Evolutionary conservation across 2,888 invertebrate species (phyloP).

Genomic region (Eilema depressum): DNA sequence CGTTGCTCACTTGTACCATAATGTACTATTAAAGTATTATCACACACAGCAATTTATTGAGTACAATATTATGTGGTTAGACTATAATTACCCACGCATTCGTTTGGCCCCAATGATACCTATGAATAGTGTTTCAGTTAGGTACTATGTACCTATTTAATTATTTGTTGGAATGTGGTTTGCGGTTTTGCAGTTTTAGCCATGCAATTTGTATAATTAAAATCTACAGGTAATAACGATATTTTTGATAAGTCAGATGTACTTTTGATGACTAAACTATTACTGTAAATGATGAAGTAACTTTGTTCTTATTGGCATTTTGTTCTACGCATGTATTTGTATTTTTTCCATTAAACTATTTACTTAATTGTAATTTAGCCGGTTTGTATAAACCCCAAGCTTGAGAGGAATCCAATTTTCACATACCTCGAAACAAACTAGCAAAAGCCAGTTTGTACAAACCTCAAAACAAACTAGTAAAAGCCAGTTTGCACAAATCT

Average conservation of each 20-base stretch:
- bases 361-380: neutral
- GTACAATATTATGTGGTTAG: neutral
- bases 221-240: slow-evolving; percentile 38
- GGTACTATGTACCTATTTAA: neutral
- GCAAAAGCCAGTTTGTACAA: neutral
- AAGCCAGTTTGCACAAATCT: neutral
- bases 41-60: neutral
- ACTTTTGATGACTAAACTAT: slow-evolving; percentile 38
- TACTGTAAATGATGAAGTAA: slow-evolving; percentile 19
- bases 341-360: neutral
- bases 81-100: neutral
- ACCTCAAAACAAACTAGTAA: neutral
- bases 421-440: neutral
- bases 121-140: neutral
- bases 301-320: slow-evolving; percentile 22
- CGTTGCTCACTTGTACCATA: no score
- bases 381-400: neutral
- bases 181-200: slow-evolving; percentile 26
- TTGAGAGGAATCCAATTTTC: neutral
- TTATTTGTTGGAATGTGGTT: slow-evolving; percentile 24
- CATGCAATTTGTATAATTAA: slow-evolving; percentile 24
- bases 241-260: slow-evolving; percentile 47
- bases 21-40: neutral
- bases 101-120: neutral
- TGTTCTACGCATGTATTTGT: slow-evolving; percentile 23